Evolutionary conservation across 2,797 vertebrate species (phyloP).

Genomic region (Chelon auratus): DNA sequence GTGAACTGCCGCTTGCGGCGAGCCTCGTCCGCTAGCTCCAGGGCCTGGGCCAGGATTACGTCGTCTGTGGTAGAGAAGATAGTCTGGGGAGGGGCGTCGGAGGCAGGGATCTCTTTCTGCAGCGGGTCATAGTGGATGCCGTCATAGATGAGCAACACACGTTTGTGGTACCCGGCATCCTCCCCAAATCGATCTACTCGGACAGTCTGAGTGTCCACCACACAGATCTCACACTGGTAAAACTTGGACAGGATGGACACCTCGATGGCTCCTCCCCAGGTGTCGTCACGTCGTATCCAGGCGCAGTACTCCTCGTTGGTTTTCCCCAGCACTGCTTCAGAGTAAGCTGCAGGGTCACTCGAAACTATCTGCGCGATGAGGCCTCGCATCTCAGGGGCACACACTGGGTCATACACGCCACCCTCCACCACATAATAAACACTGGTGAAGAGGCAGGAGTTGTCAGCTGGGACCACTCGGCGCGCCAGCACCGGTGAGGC

Average conservation of each 20-base stretch:
- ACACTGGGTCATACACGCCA: conserved; percentile 90
- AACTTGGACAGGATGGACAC: conserved; percentile 97
- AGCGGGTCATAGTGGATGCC: conserved; percentile 98
- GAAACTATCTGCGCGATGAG: conserved; percentile 96
- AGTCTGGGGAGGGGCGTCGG: conserved; percentile 91
- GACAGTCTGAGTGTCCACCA: conserved; percentile 97
- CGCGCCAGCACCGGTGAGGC: conserved; percentile 85
- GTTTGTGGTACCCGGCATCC: conserved; percentile 92
- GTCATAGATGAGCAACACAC: conserved; percentile 96
- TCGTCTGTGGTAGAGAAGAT: conserved; percentile 93
- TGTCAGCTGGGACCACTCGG: conserved; percentile 93
- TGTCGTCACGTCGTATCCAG: conserved; percentile 95
- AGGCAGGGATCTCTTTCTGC: conserved; percentile 85
- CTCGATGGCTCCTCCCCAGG: conserved; percentile 98
- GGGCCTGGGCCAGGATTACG: conserved; percentile 91
- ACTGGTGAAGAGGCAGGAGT: conserved; percentile 98
- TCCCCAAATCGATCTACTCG: conserved; percentile 98
- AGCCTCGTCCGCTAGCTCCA: conserved; percentile 96
- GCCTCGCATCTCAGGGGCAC: conserved; percentile 92
- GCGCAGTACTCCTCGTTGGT: conserved; percentile 94
- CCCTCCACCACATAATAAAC: conserved; percentile 96
- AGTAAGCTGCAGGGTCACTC: conserved; percentile 90
- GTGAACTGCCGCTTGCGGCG: conserved; percentile 95
- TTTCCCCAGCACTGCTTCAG: conserved; percentile 94
- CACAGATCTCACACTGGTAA: conserved; percentile 98